Conservation (phyloP, 2,113 vertebrate species). For the Raja brachyura region DNA sequence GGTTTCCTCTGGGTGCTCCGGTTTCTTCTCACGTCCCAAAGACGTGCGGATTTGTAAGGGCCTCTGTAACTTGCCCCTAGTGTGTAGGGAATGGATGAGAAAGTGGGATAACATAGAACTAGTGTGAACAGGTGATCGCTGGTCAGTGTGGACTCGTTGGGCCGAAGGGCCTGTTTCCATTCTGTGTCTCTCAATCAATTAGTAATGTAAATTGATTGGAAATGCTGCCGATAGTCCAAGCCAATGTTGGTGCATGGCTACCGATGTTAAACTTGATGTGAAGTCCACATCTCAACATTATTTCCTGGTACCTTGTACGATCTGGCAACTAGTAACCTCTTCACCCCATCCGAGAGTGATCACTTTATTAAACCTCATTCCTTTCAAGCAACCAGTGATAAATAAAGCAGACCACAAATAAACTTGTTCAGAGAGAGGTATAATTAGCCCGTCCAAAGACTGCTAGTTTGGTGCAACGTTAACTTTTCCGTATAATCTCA, state of each 20-base stretch:
- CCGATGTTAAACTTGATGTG: constrained; percentile 8
- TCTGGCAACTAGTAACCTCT: too few species aligned
- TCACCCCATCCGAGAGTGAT: not conserved
- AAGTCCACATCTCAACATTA: not conserved
- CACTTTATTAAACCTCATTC: not conserved
- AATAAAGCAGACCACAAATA: not conserved
- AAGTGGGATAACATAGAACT: too few species aligned
- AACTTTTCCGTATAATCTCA: not conserved
- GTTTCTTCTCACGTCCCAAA: too few species aligned
- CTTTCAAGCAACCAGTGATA: not conserved
- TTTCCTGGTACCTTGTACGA: not conserved
- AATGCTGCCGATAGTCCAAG: not conserved
- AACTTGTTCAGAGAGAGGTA: not conserved
- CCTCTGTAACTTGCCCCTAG: too few species aligned
- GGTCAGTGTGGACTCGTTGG: too few species aligned
- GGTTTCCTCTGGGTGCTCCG: too few species aligned
- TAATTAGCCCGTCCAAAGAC: not conserved
- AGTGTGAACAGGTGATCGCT: too few species aligned
- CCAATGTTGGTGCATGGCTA: not conserved
- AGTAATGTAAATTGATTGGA: not conserved
- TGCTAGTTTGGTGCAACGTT: not conserved
- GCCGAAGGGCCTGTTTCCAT: too few species aligned
- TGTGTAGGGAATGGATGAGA: too few species aligned
- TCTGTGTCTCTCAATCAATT: too few species aligned
- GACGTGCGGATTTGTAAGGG: too few species aligned